A percentile compares a stretch with the other conserved stretches of the same genome.
Conservation (phyloP, 2,113 vertebrate species). For the Podilymbus podiceps region DNA sequence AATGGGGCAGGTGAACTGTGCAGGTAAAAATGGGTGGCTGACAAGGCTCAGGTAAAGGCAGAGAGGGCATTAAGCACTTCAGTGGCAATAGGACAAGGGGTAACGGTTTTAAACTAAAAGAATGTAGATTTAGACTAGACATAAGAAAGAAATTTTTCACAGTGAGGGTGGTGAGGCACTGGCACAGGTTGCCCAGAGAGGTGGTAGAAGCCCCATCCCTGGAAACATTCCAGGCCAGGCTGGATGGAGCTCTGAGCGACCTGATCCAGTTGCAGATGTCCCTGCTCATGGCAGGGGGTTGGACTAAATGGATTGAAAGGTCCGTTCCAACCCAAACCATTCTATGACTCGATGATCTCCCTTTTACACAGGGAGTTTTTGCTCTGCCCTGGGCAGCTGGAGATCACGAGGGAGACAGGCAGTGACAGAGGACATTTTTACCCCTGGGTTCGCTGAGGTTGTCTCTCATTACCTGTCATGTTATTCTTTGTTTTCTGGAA, state of each 20-base stretch:
- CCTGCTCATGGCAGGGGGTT: rapidly evolving
- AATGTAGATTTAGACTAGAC: background rate
- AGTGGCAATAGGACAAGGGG: background rate
- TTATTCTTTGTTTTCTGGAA: background rate
- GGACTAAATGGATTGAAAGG: background rate
- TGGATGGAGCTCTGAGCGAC: rapidly evolving
- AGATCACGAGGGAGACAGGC: background rate
- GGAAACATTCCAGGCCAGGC: background rate
- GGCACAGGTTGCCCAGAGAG: background rate
- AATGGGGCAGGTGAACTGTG: background rate
- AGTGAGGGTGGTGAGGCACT: background rate
- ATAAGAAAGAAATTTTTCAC: background rate
- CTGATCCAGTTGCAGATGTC: background rate
- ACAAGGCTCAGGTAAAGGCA: background rate
- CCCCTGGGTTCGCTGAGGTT: rapidly evolving
- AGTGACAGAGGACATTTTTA: background rate
- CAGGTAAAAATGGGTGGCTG: background rate
- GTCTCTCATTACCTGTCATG: background rate
- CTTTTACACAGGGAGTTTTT: background rate
- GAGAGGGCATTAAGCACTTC: background rate
- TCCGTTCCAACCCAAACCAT: background rate
- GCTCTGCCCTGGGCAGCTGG: background rate
- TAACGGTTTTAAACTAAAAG: background rate
- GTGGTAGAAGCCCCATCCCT: background rate
- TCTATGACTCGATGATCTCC: background rate